These are phyloP conservation scores for Teinopalpus imperialis DNA, from an alignment of 2,888 invertebrate species.

Conservation along the genomic window DNA sequence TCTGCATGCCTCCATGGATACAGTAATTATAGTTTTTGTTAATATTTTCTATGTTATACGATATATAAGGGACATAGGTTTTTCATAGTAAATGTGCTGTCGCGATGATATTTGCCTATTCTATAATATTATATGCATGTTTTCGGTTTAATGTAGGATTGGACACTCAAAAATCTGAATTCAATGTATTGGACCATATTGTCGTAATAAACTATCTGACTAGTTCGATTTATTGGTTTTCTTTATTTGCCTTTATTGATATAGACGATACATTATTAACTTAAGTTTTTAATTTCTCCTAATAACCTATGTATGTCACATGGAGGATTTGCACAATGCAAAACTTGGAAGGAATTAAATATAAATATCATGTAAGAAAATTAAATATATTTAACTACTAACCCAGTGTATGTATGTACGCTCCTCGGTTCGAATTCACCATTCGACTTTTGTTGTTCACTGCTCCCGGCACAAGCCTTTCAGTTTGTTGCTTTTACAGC, in stretches of 20 bases:
- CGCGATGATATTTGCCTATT: slow-evolving; percentile 35
- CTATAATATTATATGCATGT: slow-evolving; percentile 58
- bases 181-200: slow-evolving; percentile 55
- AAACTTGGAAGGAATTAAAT: too few relatives aligned
- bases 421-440: too few relatives aligned
- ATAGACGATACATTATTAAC: too few relatives aligned
- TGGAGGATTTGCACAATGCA: too few relatives aligned
- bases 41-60: slow-evolving; percentile 69
- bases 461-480: too few relatives aligned
- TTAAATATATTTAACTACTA: too few relatives aligned
- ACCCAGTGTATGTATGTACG: too few relatives aligned
- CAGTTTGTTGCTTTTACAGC: too few relatives aligned
- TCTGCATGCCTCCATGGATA: slow-evolving; percentile 72
- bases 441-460: too few relatives aligned
- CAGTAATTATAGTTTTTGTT: slow-evolving; percentile 70
- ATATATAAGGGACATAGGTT: slow-evolving; percentile 52
- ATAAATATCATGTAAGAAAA: too few relatives aligned
- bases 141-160: slow-evolving; percentile 58
- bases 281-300: too few relatives aligned
- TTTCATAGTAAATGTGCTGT: slow-evolving; percentile 46
- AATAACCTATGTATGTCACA: too few relatives aligned
- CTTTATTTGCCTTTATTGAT: background rate
- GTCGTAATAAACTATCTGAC: slow-evolving; percentile 74
- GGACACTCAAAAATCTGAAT: slow-evolving; percentile 58
- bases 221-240: slow-evolving; percentile 43